These are phyloP conservation scores for Mus spicilegus DNA, from an alignment of 2,113 vertebrate genomes.

Conservation along the genomic window DNA sequence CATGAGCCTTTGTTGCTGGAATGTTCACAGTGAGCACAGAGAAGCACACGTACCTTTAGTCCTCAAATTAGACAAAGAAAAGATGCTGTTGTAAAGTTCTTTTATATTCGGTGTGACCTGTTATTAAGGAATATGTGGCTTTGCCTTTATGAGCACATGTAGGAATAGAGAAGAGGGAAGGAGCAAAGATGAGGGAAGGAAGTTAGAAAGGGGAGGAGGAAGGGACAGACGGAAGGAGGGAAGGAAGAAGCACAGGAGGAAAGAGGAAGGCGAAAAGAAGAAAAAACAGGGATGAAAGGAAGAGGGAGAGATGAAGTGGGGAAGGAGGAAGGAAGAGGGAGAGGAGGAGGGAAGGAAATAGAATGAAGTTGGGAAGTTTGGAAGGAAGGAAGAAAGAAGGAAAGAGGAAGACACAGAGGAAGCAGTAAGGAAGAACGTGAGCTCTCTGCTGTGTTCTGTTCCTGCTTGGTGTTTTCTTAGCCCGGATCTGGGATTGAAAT, in stretches of 20 bases:
- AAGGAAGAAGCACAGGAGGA: background rate
- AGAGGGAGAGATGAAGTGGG: background rate
- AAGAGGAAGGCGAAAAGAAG: background rate
- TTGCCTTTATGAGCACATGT: background rate
- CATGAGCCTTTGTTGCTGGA: background rate
- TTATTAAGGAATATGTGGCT: background rate
- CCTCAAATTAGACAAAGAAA: background rate
- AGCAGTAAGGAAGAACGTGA: background rate
- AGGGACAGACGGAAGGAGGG: background rate
- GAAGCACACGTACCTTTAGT: background rate
- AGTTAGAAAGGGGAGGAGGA: background rate
- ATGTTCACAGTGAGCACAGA: background rate
- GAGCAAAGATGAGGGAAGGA: background rate
- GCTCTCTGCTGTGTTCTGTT: background rate
- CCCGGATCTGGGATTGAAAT: background rate
- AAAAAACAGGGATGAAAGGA: background rate
- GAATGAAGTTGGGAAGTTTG: background rate
- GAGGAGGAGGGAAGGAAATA: background rate
- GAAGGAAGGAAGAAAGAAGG: no score
- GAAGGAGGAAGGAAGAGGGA: no score
- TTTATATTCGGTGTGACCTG: background rate
- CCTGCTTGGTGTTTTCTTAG: background rate
- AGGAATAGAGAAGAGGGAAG: background rate
- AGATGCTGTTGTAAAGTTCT: background rate
- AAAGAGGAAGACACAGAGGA: background rate